These are phyloP conservation scores for Myopa testacea DNA, from an alignment of 2,888 invertebrate genomes.

Conservation along the genomic window DNA sequence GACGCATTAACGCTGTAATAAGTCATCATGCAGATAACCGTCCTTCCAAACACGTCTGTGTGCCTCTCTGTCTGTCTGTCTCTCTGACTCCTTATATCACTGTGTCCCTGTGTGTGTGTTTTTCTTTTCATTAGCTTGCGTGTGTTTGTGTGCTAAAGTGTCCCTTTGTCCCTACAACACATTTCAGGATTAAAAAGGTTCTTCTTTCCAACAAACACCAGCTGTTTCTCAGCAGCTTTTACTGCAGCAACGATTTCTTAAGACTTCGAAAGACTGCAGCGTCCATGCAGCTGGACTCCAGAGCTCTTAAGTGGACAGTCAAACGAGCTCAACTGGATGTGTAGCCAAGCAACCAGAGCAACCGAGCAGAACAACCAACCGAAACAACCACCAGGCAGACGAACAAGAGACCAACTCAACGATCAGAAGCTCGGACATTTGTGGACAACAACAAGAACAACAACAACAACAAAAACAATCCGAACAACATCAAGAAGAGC, in stretches of 20 bases:
- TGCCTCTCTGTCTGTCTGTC: conserved; percentile 4
- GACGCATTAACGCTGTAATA: not conserved
- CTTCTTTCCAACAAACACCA: conserved; percentile 32
- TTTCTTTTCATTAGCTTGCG: not conserved
- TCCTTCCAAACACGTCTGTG: not conserved
- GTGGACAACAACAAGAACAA: not conserved
- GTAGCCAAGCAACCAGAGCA: not conserved
- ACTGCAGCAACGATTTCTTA: conserved; percentile 48
- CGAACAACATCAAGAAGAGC: not conserved
- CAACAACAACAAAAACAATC: conserved; percentile 4
- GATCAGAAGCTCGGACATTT: not conserved
- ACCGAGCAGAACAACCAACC: not conserved
- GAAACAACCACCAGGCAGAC: not conserved
- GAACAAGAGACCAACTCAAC: not conserved
- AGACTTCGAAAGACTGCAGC: conserved; percentile 11
- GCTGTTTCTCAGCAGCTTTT: conserved; percentile 48
- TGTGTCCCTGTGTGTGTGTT: not conserved
- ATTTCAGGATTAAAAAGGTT: conserved; percentile 37
- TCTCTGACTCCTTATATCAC: not conserved
- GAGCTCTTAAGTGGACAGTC: conserved; percentile 24
- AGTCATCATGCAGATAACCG: too few species aligned
- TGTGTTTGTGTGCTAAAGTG: not conserved
- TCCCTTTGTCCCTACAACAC: not conserved
- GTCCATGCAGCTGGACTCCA: not conserved
- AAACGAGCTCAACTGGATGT: not conserved